Evolutionary conservation across 2,888 invertebrate genomes (phyloP).

Genomic region (Drosophila infuscata): DNA sequence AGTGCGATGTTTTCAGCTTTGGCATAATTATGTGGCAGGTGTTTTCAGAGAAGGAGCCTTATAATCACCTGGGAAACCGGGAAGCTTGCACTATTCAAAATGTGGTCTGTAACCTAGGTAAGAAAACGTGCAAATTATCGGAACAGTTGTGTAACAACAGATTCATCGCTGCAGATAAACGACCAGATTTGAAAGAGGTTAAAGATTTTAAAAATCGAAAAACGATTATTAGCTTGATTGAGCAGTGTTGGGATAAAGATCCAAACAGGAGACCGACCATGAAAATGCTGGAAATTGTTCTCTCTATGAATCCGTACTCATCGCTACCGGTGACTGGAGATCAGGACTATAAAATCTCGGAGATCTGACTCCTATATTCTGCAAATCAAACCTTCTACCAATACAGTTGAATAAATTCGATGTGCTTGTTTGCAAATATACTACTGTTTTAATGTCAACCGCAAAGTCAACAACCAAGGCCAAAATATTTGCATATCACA

Average conservation of each 20-base stretch:
- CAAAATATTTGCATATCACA: constrained; percentile 67
- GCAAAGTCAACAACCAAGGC: constrained; percentile 47
- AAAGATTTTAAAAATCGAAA: fast-evolving
- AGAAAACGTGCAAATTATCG: neutral
- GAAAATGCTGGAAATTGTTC: neutral
- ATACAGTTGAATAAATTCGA: too few species aligned
- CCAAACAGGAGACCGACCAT: neutral
- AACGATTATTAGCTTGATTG: fast-evolving
- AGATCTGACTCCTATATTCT: too few species aligned
- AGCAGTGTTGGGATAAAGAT: neutral
- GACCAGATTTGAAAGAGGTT: neutral
- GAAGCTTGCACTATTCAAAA: fast-evolving
- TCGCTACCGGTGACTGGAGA: too few species aligned
- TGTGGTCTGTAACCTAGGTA: fast-evolving
- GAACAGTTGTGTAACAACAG: neutral
- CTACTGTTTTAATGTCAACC: too few species aligned
- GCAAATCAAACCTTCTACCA: too few species aligned
- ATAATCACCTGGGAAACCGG: fast-evolving
- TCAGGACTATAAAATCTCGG: too few species aligned
- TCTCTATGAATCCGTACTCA: too few species aligned
- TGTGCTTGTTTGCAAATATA: neutral
- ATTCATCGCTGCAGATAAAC: neutral
- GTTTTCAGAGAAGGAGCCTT: neutral
- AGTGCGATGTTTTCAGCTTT: constrained; percentile 9
- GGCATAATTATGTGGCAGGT: constrained; percentile 4